A percentile compares a stretch with the other conserved stretches of the same genome.
These are phyloP conservation scores for Acridotheres tristis DNA, from an alignment of 2,797 vertebrate species.

Conservation along the genomic window DNA sequence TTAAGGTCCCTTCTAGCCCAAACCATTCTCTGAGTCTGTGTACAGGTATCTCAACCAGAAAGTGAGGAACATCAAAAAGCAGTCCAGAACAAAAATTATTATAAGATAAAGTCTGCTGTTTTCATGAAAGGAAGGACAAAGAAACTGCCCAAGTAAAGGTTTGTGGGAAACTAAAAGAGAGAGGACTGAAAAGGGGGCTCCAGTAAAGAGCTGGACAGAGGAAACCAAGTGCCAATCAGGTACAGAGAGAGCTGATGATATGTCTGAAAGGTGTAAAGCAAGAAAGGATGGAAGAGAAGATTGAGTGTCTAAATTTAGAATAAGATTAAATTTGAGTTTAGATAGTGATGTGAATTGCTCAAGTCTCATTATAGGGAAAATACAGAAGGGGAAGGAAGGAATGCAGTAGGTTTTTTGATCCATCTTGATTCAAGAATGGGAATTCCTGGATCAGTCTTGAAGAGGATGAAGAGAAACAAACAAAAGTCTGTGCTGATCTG, in stretches of 20 bases:
- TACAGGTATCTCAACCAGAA: neutral
- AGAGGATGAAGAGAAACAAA: conserved; percentile 26
- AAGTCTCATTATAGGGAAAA: neutral
- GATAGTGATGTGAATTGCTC: neutral
- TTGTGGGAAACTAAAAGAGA: neutral
- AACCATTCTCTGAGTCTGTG: neutral
- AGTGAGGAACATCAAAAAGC: neutral
- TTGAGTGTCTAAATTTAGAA: neutral
- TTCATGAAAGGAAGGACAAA: neutral
- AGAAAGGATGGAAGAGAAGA: neutral
- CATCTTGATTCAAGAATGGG: neutral
- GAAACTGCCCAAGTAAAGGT: neutral
- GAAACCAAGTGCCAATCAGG: neutral
- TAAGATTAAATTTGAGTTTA: neutral
- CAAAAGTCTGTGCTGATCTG: conserved; percentile 5
- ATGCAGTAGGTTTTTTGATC: neutral
- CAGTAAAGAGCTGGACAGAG: neutral
- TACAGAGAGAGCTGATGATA: neutral
- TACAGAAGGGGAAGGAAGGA: neutral
- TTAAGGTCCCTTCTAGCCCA: neutral
- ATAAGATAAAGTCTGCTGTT: neutral
- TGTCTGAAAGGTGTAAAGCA: neutral
- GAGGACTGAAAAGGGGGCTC: neutral
- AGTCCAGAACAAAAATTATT: neutral
- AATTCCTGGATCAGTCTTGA: neutral